These are phyloP conservation scores for Orchestes rusci DNA, from an alignment of 2,888 invertebrate species.

Conservation along the genomic window DNA sequence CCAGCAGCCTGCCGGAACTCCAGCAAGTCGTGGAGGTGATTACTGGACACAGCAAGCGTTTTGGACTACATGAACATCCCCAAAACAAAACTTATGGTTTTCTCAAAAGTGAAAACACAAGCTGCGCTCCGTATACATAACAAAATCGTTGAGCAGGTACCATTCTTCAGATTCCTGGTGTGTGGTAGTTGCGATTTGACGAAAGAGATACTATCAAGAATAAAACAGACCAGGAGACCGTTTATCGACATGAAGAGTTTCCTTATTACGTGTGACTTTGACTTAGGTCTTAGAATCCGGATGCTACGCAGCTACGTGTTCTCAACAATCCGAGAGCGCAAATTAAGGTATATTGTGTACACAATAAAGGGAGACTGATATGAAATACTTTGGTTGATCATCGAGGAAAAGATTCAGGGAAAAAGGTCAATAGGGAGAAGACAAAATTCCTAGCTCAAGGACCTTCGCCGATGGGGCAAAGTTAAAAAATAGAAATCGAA, in stretches of 20 bases:
- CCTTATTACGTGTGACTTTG: too few relatives aligned
- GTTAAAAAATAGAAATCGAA: too few relatives aligned
- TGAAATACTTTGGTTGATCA: not conserved
- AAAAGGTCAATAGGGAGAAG: too few relatives aligned
- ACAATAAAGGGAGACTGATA: not conserved
- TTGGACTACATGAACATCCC: not conserved
- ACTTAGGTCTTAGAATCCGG: too few relatives aligned
- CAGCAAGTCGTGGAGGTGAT: not conserved
- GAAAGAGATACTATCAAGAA: not conserved
- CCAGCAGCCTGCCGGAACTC: not conserved
- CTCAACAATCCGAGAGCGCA: too few relatives aligned
- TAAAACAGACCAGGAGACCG: too few relatives aligned
- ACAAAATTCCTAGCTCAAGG: too few relatives aligned
- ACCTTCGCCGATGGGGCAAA: too few relatives aligned
- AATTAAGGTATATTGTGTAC: not conserved
- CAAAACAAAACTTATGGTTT: not conserved
- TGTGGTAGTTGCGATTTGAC: not conserved
- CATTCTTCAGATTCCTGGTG: not conserved
- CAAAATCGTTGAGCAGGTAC: not conserved
- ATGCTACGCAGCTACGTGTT: too few relatives aligned
- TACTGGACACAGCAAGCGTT: not conserved
- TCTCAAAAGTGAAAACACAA: not conserved
- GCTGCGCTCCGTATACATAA: not conserved
- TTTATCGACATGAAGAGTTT: too few relatives aligned
- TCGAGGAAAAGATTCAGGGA: not conserved